phyloP scores from a whole-genome alignment of 2,113 vertebrate species.

The Zapus hudsonius region DNA sequence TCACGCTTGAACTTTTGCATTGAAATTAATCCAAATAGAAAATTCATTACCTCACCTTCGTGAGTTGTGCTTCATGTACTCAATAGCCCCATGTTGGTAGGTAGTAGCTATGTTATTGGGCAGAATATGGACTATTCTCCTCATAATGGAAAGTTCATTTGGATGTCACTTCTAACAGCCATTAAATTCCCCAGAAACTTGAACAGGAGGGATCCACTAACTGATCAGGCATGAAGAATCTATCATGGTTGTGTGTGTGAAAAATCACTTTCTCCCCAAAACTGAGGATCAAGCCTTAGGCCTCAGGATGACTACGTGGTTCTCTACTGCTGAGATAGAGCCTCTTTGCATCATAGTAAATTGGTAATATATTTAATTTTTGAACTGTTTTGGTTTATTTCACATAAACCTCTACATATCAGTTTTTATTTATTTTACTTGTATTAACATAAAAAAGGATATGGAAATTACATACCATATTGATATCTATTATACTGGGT shows the following conservation, averaged over 20 bases:
- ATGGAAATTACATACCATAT: neutral
- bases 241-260: rapidly evolving
- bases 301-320: neutral
- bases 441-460: neutral
- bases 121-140: neutral
- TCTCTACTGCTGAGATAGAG: neutral
- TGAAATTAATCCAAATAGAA: constrained; percentile 44
- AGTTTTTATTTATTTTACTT: neutral
- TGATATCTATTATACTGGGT: neutral
- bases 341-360: neutral
- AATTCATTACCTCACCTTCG: neutral
- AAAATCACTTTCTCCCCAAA: neutral
- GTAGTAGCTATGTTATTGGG: neutral
- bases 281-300: neutral
- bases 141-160: neutral
- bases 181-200: neutral
- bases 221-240: neutral
- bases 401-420: neutral
- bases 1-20: neutral
- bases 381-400: constrained; percentile 1
- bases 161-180: neutral
- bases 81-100: neutral
- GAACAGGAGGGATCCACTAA: neutral
- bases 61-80: neutral
- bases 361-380: constrained; percentile 1